phyloP scores from a whole-genome alignment of 1,140 invertebrate species.

The Sitobion miscanthi region DNA sequence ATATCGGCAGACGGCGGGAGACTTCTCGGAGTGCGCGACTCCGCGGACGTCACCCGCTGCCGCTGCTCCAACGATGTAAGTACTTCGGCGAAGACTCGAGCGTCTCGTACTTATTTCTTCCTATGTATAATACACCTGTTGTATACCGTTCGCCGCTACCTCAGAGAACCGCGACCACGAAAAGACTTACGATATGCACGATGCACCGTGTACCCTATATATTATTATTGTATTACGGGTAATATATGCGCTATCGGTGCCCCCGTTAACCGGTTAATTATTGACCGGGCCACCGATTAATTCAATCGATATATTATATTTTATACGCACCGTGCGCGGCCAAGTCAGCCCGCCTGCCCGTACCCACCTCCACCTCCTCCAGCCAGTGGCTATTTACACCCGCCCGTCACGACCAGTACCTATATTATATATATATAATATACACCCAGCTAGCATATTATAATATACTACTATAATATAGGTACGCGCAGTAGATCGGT shows the following conservation, averaged over 20 bases:
- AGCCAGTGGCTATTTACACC: neutral
- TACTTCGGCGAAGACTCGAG: neutral
- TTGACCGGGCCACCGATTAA: conserved; percentile 50
- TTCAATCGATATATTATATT: conserved; percentile 42
- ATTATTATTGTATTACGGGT: neutral
- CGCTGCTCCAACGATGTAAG: too few species aligned
- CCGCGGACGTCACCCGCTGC: neutral
- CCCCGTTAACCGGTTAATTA: conserved; percentile 54
- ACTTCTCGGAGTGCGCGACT: neutral
- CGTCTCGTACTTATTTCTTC: too few species aligned
- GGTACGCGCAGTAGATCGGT: neutral
- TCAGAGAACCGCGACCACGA: neutral
- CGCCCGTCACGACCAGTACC: neutral
- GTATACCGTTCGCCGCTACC: neutral
- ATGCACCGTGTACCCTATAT: neutral
- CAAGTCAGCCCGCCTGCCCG: neutral
- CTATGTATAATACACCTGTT: too few species aligned
- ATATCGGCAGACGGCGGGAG: neutral
- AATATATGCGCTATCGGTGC: neutral
- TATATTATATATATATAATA: neutral
- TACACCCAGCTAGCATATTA: neutral
- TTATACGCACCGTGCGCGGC: neutral
- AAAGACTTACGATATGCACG: neutral
- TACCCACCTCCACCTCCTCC: neutral
- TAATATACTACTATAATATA: neutral